Percentiles rank a stretch among this genome's conserved stretches.
Conservation (phyloP, 2,888 invertebrate species). For the Eudemis profundana region DNA sequence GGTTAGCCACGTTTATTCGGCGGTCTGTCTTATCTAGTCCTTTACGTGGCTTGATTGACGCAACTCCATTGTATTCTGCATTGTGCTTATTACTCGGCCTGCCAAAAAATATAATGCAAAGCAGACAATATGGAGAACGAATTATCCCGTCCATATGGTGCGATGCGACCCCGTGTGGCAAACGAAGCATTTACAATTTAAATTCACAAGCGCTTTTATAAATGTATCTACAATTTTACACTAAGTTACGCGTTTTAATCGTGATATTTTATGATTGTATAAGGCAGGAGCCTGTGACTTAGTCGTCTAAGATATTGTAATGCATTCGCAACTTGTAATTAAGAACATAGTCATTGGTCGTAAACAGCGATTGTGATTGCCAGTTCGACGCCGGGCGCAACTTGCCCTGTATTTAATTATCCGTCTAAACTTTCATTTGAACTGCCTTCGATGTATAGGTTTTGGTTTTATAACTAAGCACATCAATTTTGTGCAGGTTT, state of each 20-base stretch:
- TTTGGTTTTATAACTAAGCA: constrained; percentile 2
- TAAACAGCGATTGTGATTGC: constrained; percentile 60
- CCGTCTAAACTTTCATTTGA: constrained; percentile 23
- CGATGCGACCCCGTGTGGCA: constrained; percentile 13
- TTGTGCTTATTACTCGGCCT: constrained; percentile 60
- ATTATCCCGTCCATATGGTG: constrained; percentile 51
- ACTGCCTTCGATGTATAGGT: constrained; percentile 4
- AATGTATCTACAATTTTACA: constrained; percentile 45
- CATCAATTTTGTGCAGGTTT: neutral
- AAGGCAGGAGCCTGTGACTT: constrained; percentile 41
- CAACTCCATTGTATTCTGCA: constrained; percentile 55
- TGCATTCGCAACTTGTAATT: constrained; percentile 57
- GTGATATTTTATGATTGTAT: constrained; percentile 44
- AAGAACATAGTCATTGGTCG: constrained; percentile 58
- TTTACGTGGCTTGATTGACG: constrained; percentile 70
- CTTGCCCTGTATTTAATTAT: constrained; percentile 24
- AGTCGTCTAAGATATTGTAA: constrained; percentile 46
- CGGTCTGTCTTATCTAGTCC: constrained; percentile 71
- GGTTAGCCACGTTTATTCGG: constrained; percentile 70
- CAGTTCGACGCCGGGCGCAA: constrained; percentile 48
- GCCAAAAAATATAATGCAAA: constrained; percentile 60
- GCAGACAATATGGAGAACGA: constrained; percentile 52
- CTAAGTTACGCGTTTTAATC: constrained; percentile 37
- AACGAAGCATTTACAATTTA: constrained; percentile 41
- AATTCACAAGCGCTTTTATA: constrained; percentile 41